Evolutionary conservation across 2,797 vertebrate genomes (phyloP).

Genomic region (Notoglanidium macrostoma): DNA sequence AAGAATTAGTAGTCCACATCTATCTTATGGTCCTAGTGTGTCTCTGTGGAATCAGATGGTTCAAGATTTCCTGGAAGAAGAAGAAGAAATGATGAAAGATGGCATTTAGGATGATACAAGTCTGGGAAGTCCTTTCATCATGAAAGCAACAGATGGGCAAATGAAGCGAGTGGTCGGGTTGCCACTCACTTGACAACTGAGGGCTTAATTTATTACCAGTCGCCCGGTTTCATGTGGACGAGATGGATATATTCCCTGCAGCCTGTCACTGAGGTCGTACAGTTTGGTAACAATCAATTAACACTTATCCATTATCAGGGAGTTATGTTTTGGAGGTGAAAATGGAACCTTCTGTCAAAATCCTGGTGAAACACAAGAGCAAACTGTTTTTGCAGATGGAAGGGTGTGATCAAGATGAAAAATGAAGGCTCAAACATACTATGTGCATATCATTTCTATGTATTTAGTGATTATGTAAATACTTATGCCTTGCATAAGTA

Average conservation of each 20-base stretch:
- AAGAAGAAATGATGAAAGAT: constrained; percentile 10
- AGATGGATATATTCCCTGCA: constrained; percentile 16
- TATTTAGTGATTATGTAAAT: too few species aligned
- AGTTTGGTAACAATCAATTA: constrained; percentile 23
- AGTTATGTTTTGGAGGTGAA: constrained; percentile 10
- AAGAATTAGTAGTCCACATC: neutral
- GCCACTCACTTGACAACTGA: constrained; percentile 40
- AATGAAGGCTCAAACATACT: neutral
- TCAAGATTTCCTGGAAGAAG: constrained; percentile 28
- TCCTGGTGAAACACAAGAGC: neutral
- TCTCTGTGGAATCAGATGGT: neutral
- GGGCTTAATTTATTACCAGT: constrained; percentile 50
- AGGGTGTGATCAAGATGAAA: neutral
- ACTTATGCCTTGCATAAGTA: neutral
- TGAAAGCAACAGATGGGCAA: constrained; percentile 56
- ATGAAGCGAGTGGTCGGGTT: constrained; percentile 34
- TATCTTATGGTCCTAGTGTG: neutral
- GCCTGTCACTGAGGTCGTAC: neutral
- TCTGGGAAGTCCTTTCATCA: constrained; percentile 50
- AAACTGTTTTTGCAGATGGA: neutral
- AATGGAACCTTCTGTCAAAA: neutral
- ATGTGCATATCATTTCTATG: neutral
- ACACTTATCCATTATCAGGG: neutral
- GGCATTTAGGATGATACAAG: constrained; percentile 28
- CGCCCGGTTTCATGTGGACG: constrained; percentile 36